Percentiles rank a stretch among this genome's conserved stretches.
phyloP scores from a whole-genome alignment of 37 sponge, comb jelly and placozoan genomes.

The Geodia barretti region DNA sequence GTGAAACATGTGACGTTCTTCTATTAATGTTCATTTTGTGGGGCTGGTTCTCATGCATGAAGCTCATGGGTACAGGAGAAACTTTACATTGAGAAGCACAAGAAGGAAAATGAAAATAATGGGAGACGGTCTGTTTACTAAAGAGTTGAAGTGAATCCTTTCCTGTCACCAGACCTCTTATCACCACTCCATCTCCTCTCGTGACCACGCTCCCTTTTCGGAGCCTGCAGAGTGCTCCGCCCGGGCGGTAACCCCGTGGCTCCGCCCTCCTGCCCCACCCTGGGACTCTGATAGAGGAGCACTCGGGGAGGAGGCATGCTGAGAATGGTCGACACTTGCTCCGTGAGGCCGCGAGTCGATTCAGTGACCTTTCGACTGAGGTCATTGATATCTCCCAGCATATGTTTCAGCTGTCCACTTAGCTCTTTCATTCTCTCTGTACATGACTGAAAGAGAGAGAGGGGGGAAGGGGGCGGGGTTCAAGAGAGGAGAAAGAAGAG shows the following conservation, averaged over 20 bases:
- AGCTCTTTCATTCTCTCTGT: constrained; percentile 45
- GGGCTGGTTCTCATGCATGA: no score
- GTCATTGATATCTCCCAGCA: constrained; percentile 41
- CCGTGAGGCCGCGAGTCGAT: constrained; percentile 47
- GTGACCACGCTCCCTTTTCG: background rate
- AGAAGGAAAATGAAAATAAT: background rate
- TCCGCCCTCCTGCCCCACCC: background rate
- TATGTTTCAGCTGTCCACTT: constrained; percentile 14
- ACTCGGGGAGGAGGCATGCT: constrained; percentile 26
- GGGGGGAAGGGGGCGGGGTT: background rate
- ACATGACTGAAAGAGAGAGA: constrained; percentile 34
- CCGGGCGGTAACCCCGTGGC: background rate
- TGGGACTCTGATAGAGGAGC: background rate
- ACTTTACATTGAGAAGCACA: no score
- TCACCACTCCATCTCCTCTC: background rate
- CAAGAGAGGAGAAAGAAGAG: no score
- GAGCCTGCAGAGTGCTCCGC: background rate
- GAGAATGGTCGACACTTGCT: constrained; percentile 57
- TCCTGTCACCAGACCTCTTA: background rate
- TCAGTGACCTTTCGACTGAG: constrained; percentile 31
- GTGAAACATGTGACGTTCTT: no score
- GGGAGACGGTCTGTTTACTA: background rate
- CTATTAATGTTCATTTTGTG: no score
- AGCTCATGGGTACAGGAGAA: no score
- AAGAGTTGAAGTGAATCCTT: background rate